Percentiles rank a stretch among this genome's conserved stretches.
Evolutionary conservation across 2,888 invertebrate species (phyloP).

Genomic region (Marronus borbonicus): DNA sequence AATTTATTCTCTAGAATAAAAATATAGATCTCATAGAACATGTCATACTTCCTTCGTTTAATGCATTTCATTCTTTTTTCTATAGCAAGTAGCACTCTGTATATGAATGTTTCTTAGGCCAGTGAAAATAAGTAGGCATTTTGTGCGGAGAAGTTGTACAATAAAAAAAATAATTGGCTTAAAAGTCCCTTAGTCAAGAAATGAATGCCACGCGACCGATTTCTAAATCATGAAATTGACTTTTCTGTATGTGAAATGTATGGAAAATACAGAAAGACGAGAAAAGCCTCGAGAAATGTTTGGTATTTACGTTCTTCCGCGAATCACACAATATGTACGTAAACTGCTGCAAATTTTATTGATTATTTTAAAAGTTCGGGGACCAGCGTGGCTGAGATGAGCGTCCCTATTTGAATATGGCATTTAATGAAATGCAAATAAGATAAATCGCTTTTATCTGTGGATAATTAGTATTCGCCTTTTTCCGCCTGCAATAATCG

Average conservation of each 20-base stretch:
- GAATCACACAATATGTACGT: constrained; percentile 46
- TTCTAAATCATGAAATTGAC: constrained; percentile 38
- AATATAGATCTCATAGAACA: too few species aligned
- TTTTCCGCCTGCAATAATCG: constrained; percentile 21
- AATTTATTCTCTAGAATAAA: too few species aligned
- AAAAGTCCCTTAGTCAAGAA: too few species aligned
- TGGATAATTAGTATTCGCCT: constrained; percentile 56
- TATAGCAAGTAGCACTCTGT: too few species aligned
- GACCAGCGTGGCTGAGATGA: constrained; percentile 51
- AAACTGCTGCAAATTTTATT: constrained; percentile 54
- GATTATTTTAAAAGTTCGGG: constrained; percentile 42
- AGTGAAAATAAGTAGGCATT: background rate
- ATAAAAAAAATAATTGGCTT: too few species aligned
- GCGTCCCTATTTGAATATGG: constrained; percentile 59
- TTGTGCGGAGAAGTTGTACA: background rate
- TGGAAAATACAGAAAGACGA: constrained; percentile 12
- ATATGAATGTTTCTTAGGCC: too few species aligned
- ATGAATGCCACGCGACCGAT: background rate
- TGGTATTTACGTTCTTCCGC: constrained; percentile 23
- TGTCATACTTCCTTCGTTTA: too few species aligned
- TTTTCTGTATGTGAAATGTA: constrained; percentile 12
- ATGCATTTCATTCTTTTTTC: too few species aligned
- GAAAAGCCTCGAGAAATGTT: background rate
- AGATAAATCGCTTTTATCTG: constrained; percentile 59
- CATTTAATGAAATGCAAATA: constrained; percentile 60